Conservation (phyloP, 2,797 vertebrate genomes). For the Syndactyla subalaris region DNA sequence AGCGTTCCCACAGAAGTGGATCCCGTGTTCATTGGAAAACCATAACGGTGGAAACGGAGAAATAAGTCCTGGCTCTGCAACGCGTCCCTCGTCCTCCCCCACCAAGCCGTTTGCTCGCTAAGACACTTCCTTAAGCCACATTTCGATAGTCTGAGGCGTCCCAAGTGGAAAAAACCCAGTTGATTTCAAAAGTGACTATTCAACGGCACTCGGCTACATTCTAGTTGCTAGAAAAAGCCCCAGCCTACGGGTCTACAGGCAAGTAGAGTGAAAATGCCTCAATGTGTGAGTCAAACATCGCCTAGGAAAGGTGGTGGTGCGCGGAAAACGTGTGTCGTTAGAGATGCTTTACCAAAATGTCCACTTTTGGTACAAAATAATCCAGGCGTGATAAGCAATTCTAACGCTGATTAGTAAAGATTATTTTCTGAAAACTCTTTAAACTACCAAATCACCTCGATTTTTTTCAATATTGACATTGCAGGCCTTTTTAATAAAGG, state of each 20-base stretch:
- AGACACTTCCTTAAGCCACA: not conserved
- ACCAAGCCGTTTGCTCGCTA: not conserved
- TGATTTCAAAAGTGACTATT: not conserved
- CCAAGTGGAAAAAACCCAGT: conserved; percentile 34
- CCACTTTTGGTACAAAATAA: conserved; percentile 53
- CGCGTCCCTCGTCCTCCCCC: not conserved
- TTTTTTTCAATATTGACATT: conserved; percentile 53
- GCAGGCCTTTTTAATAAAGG: conserved; percentile 72
- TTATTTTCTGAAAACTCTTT: conserved; percentile 28
- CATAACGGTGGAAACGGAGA: conserved; percentile 24
- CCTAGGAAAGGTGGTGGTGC: conserved; percentile 37
- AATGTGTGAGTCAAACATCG: conserved; percentile 29
- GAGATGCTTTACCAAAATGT: conserved; percentile 57
- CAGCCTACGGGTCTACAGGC: not conserved
- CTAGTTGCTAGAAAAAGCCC: not conserved
- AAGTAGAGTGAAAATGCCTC: conserved; percentile 32
- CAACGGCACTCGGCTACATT: not conserved
- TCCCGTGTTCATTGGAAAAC: conserved; percentile 46
- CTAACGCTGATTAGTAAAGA: conserved; percentile 64
- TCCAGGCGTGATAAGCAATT: conserved; percentile 43
- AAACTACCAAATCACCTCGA: conserved; percentile 46
- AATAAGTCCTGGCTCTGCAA: not conserved
- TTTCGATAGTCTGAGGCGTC: not conserved
- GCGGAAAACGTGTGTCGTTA: conserved; percentile 28
- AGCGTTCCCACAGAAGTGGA: not conserved